A percentile compares a stretch with the other conserved stretches of the same genome.
Conservation (phyloP, 2,113 vertebrate genomes). For the Misgurnus anguillicaudatus region DNA sequence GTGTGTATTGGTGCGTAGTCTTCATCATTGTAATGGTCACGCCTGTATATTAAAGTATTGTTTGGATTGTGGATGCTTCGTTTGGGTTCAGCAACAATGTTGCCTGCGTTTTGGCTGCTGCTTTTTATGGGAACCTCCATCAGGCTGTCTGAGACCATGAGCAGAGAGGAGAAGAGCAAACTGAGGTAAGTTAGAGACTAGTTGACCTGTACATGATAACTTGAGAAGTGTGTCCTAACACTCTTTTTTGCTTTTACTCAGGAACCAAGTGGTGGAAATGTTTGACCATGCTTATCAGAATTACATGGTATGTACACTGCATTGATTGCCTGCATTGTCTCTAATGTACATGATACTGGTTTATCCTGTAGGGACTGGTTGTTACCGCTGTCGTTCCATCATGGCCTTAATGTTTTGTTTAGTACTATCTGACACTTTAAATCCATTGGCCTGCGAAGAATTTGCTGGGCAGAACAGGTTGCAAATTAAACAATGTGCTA, state of each 20-base stretch:
- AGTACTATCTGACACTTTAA: too few relatives aligned
- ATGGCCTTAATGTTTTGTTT: too few relatives aligned
- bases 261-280: slow-evolving; percentile 98
- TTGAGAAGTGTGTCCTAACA: not conserved
- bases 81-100: slow-evolving; percentile 55
- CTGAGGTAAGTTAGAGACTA: slow-evolving; percentile 64
- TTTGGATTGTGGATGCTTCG: slow-evolving; percentile 32
- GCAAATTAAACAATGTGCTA: too few relatives aligned
- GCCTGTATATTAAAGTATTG: slow-evolving; percentile 48
- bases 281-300: slow-evolving; percentile 98
- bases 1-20: not conserved
- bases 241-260: slow-evolving; percentile 55
- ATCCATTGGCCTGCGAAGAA: too few relatives aligned
- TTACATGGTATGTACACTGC: slow-evolving; percentile 89
- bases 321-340: not conserved
- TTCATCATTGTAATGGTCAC: slow-evolving; percentile 43
- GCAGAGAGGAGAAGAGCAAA: slow-evolving; percentile 70
- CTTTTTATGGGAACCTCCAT: slow-evolving; percentile 61
- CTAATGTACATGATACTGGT: not conserved
- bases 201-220: too few relatives aligned
- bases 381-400: too few relatives aligned
- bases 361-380: too few relatives aligned
- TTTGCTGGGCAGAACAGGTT: too few relatives aligned
- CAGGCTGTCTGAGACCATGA: slow-evolving; percentile 67
- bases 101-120: slow-evolving; percentile 51